A percentile compares a stretch with the other conserved stretches of the same genome.
Evolutionary conservation across 2,888 invertebrate genomes (phyloP).

Genomic region (Drosophila ochracea): DNA sequence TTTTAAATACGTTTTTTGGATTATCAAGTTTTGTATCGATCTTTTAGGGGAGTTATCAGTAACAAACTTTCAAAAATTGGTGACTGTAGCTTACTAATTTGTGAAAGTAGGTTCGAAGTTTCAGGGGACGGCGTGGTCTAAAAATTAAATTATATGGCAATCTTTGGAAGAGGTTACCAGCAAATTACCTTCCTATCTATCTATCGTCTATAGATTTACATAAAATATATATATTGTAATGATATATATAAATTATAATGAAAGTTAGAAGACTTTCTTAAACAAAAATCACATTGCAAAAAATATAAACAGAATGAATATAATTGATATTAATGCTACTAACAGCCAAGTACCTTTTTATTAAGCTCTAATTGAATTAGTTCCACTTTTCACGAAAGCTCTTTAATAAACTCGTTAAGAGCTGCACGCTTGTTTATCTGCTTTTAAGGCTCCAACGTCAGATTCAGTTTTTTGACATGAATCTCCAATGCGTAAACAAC

Average conservation of each 20-base stretch:
- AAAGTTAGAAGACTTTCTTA: neutral
- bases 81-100: too few relatives aligned
- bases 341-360: conserved; percentile 3
- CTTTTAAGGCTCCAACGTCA: conserved; percentile 21
- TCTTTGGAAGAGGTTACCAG: too few relatives aligned
- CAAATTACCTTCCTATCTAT: too few relatives aligned
- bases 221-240: neutral
- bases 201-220: too few relatives aligned
- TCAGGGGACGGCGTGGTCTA: too few relatives aligned
- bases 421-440: conserved; percentile 26
- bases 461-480: conserved; percentile 33
- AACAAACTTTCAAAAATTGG: too few relatives aligned
- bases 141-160: too few relatives aligned
- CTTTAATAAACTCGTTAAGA: neutral
- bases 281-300: neutral
- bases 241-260: neutral
- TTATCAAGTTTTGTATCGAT: too few relatives aligned
- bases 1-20: too few relatives aligned
- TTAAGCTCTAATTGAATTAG: conserved; percentile 19
- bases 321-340: neutral
- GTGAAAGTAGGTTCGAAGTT: too few relatives aligned
- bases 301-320: neutral
- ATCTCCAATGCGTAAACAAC: conserved; percentile 50
- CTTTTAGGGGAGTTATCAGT: too few relatives aligned
- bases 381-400: conserved; percentile 7